Evolutionary conservation across 2,797 vertebrate species (phyloP), one percentile per base, ranked within the genome.

Genomic region (Poeciliopsis paucimaculata): DNA sequence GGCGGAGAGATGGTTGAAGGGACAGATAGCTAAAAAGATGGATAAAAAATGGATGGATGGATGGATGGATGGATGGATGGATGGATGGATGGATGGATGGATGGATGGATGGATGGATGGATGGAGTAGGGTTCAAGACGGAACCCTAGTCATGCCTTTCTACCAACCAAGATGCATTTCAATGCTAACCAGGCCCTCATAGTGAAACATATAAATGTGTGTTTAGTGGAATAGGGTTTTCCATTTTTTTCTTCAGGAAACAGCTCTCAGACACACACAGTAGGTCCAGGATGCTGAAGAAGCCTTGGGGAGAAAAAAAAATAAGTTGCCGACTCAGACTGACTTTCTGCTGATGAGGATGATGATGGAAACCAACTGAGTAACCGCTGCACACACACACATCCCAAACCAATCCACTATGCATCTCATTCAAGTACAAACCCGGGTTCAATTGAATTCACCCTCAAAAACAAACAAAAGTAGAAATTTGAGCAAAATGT

Each of bases 261-360:
- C 12, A 6, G 68, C 70, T 72, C 73, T 80, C 62, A 75, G 68
- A 80, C 3, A 51, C 73, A 73, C n/a, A 72, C 81, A 76, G 84
- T 75, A 26, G 23, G 43, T 64, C 39, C 70, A 76, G 81, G 80
- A 81, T 74, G 72, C 75, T 77, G 71, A 72, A 53, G 77, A 74
- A 80, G 62, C 77, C 57, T 62, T 5, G n/a, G 41, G 55, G 78
- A 23, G 13, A 60, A 28, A 31, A 26, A 70, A 70, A 31, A 47
- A 84, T 77, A 81, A 75, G 36, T 13, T 12, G 43, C 77, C 34
- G 77, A 68, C 72, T 83, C 82, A 79, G 70, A 5, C 57, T 12
- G 10, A 53, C 4, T 71, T 75, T 72, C 28, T 78, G 80, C 79
- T 81, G 84, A 77, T 76, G 79, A 62, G 34, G 83, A 77, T 73